phyloP scores from a whole-genome alignment of 2,113 vertebrate species.

The Mus musculus region GRCm39 chr11:80801501-80802000 shows the following conservation, averaged over 20 bases:
- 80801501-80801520: neutral
- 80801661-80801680: neutral
- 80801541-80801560: constrained; percentile 54
- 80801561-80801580: constrained; percentile 16
- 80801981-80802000: constrained; percentile 20
- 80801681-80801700: neutral
- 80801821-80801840: constrained; percentile 65
- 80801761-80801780: neutral
- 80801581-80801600: constrained; percentile 31
- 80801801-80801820: constrained; percentile 20
- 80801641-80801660: neutral
- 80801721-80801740: neutral
- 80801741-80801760: neutral
- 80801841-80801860: constrained; percentile 53
- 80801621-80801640: neutral
- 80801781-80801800: neutral
- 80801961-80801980: constrained; percentile 67
- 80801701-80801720: neutral
- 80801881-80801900: constrained; percentile 74
- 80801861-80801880: constrained; percentile 60
- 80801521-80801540: neutral
- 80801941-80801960: constrained; percentile 58
- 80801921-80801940: constrained; percentile 55
- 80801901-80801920: constrained; percentile 66
- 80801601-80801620: constrained; percentile 16